Evolutionary conservation across 2,888 invertebrate species (phyloP).

Genomic region (Ennomos erosarius): DNA sequence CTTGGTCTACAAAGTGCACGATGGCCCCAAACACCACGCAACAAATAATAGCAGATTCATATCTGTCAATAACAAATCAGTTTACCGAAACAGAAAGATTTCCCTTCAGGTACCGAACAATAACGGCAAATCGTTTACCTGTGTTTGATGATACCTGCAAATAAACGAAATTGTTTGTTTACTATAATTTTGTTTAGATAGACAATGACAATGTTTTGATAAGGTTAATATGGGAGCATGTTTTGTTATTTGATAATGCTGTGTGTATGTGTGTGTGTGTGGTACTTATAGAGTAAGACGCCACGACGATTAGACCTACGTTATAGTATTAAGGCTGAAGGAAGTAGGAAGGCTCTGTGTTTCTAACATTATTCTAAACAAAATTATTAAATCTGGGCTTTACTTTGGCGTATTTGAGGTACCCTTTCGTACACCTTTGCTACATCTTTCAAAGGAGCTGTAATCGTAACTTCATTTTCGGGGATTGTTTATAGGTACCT

Average conservation of each 20-base stretch:
- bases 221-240: neutral
- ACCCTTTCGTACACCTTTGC: no score
- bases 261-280: neutral
- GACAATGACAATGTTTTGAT: conserved; percentile 1
- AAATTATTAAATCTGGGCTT: no score
- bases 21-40: neutral
- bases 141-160: conserved; percentile 8
- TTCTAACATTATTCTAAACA: no score
- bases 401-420: no score
- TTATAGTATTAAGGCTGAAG: no score
- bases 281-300: no score
- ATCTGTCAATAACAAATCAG: conserved; percentile 15
- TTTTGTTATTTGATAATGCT: neutral
- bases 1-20: neutral
- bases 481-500: no score
- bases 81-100: conserved; percentile 5
- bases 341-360: no score
- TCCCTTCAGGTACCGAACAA: conserved; percentile 11
- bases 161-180: conserved; percentile 6
- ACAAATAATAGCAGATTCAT: conserved; percentile 7
- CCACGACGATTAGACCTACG: no score
- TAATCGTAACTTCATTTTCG: no score
- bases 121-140: conserved; percentile 5
- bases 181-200: neutral
- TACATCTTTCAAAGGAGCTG: no score